phyloP scores from a whole-genome alignment of 2,888 invertebrate genomes.

The Nezara viridula region DNA sequence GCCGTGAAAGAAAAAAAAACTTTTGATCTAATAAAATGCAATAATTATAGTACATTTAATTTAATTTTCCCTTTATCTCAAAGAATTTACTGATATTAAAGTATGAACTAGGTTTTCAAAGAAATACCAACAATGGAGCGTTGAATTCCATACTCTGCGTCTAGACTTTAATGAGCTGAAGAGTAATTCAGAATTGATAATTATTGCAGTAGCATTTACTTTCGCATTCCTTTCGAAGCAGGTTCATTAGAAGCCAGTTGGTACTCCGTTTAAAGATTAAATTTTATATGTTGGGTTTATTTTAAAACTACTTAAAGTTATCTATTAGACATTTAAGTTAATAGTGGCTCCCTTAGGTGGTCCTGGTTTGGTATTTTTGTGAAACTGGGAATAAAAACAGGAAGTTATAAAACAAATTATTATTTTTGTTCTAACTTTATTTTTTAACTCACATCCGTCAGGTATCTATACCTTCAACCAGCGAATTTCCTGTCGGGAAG shows the following conservation, averaged over 20 bases:
- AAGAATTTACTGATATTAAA: background rate
- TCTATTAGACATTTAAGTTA: too few species aligned
- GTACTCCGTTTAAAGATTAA: background rate
- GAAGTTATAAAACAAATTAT: too few species aligned
- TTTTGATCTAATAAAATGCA: background rate
- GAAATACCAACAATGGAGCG: background rate
- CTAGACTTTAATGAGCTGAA: background rate
- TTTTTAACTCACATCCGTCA: too few species aligned
- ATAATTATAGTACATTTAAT: background rate
- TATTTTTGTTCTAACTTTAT: too few species aligned
- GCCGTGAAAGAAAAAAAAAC: too few species aligned
- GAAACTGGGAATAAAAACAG: too few species aligned
- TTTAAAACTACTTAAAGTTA: too few species aligned
- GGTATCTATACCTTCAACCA: too few species aligned
- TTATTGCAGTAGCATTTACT: background rate
- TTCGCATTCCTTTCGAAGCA: background rate
- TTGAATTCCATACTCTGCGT: background rate
- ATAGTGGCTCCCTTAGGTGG: too few species aligned
- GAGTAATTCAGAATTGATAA: slow-evolving; percentile 9
- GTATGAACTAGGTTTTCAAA: background rate
- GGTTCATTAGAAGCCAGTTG: background rate
- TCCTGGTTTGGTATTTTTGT: too few species aligned
- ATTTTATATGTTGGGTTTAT: background rate
- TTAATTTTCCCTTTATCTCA: background rate
- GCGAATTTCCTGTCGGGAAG: too few species aligned